phyloP scores from a whole-genome alignment of 92 coral and sea anemone genomes.

The Phenganax marumi region DNA sequence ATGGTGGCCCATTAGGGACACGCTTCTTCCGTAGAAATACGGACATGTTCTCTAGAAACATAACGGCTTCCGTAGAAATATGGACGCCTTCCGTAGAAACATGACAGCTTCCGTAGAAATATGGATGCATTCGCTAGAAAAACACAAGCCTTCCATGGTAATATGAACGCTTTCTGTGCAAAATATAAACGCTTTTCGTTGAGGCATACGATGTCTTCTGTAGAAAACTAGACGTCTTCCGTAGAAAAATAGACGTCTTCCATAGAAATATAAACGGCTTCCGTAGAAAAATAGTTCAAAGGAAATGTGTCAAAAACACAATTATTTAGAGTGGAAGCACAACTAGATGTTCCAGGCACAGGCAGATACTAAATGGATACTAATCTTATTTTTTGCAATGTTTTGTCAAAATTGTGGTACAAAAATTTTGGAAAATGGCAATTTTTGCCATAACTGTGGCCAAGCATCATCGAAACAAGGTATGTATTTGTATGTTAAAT shows the following conservation, averaged over 20 bases:
- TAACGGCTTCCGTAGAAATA: too few species aligned
- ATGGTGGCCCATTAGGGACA: too few species aligned
- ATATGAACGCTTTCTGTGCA: not conserved
- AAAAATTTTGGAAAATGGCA: not conserved
- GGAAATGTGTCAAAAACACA: too few species aligned
- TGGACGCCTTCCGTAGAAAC: too few species aligned
- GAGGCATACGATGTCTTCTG: too few species aligned
- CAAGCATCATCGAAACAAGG: not conserved
- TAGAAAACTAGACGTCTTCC: not conserved
- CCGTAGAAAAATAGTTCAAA: not conserved
- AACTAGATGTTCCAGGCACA: not conserved
- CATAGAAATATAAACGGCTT: not conserved
- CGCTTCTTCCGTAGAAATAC: too few species aligned
- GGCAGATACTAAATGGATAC: not conserved
- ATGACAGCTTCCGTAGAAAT: too few species aligned
- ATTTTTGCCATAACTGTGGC: conserved; percentile 3
- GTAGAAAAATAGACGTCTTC: not conserved
- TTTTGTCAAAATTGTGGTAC: not conserved
- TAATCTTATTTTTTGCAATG: not conserved
- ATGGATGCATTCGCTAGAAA: too few species aligned
- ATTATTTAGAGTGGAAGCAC: not conserved
- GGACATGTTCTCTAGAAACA: too few species aligned
- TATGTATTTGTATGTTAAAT: not conserved
- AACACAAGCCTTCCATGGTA: too few species aligned
- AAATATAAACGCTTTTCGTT: not conserved